Evolutionary conservation across 2,113 vertebrate species (phyloP), one percentile per base, ranked within the genome.

Genomic region (Oncorhynchus mykiss): DNA sequence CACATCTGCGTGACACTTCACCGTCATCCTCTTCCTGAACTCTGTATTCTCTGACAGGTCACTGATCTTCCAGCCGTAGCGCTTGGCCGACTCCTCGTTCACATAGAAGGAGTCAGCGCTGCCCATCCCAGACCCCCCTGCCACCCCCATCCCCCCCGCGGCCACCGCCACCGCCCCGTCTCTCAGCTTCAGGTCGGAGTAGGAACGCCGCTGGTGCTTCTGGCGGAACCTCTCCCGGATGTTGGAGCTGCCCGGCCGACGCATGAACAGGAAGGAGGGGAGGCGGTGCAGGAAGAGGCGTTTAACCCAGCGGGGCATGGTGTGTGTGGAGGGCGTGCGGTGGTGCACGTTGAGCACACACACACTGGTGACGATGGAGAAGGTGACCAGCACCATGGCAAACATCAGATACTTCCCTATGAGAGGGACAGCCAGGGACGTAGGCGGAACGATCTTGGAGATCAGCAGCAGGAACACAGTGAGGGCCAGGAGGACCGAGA

Each of bases 321-420:
- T 92, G 87, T 95, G 94, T 0, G 94, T 95, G 70, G 92, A 94
- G n/a, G 94, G 94, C 1, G 93, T 93, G 2, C 94, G 93, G 71
- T 95, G 94, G 87, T 95, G 94, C 29, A 95, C 87, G 0, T 95
- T 95, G 51, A 95, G 91, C 68, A 95, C 93, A 1, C 93, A 95
- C 70, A 94, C 94, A 0, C 94, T 95, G 72, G 94, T 95, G 76
- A 95, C 93, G 7, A 95, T 95, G 76, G 94, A 95, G 84, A 95
- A 95, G 72, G 94, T 95, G 80, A 95, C 94, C 75, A 95, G 89
- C 67, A 95, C 93, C 94, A 95, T 95, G 57, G 92, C 70, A 75
- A 95, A 95, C 94, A 95, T 95, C 70, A 95, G 87, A 74, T 95
- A 95, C 83, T 95, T 95, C 67, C 94, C 94, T 31, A 95, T 94